phyloP scores from a whole-genome alignment of 2,888 invertebrate species.

The Mamestra brassicae region DNA sequence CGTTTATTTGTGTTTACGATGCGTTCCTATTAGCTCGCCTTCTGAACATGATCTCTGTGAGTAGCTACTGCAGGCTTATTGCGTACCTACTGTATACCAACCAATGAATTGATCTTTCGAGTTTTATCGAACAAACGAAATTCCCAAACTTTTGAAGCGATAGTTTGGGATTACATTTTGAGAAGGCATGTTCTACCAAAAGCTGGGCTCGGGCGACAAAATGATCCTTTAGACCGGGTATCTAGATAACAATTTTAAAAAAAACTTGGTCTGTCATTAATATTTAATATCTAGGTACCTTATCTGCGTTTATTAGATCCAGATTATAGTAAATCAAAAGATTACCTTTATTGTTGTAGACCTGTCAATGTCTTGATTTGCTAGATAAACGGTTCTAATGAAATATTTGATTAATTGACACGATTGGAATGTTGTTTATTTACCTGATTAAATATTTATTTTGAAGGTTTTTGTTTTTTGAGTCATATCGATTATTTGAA shows the following conservation, averaged over 20 bases:
- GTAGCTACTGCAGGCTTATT: background rate
- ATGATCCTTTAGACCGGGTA: no score
- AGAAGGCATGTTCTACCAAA: no score
- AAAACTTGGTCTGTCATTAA: background rate
- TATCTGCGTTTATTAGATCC: slow-evolving; percentile 11
- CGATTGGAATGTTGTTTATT: slow-evolving; percentile 34
- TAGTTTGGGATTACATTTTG: no score
- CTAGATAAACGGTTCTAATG: slow-evolving; percentile 25
- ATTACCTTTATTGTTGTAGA: slow-evolving; percentile 34
- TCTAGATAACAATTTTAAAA: background rate
- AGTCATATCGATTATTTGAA: background rate
- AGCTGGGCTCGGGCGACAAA: no score
- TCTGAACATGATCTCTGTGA: background rate
- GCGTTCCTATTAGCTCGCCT: slow-evolving; percentile 11
- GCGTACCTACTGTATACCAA: background rate
- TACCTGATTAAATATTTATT: slow-evolving; percentile 28
- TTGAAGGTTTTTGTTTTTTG: background rate
- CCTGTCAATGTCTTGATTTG: slow-evolving; percentile 23
- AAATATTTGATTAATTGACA: slow-evolving; percentile 35
- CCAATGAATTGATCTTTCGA: background rate
- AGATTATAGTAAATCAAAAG: slow-evolving; percentile 12
- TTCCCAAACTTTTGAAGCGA: no score
- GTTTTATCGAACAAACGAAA: background rate
- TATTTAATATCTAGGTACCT: background rate
- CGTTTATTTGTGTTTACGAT: slow-evolving; percentile 35